These are phyloP conservation scores for Typhlomys cinereus DNA, from an alignment of 2,113 vertebrate genomes.

Conservation along the genomic window DNA sequence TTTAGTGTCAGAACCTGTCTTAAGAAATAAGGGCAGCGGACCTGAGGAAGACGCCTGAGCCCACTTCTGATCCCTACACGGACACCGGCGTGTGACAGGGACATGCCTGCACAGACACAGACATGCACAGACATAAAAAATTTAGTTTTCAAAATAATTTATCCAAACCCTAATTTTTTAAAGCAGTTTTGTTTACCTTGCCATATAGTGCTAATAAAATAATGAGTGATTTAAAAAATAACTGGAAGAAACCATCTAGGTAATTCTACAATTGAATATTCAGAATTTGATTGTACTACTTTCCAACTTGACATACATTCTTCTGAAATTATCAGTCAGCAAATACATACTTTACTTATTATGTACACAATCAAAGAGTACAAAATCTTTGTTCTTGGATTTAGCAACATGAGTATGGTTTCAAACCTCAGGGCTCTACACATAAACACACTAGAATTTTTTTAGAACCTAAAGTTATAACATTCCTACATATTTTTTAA, in stretches of 20 bases:
- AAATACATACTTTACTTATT: neutral
- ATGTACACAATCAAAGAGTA: neutral
- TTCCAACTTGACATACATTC: neutral
- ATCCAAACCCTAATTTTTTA: neutral
- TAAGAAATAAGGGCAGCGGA: too few species aligned
- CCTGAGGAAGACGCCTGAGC: too few species aligned
- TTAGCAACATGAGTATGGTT: neutral
- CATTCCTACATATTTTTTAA: neutral
- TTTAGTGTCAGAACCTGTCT: too few species aligned
- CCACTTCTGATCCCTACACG: too few species aligned
- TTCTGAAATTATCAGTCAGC: neutral
- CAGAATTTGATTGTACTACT: neutral
- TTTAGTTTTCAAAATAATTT: slow-evolving; percentile 17
- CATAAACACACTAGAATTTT: slow-evolving; percentile 7
- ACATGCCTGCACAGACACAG: too few species aligned
- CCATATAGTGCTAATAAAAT: neutral
- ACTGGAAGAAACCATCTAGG: neutral
- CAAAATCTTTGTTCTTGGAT: slow-evolving; percentile 26
- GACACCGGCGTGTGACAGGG: too few species aligned
- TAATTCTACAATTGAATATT: slow-evolving; percentile 16
- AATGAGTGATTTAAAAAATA: neutral
- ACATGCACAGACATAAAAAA: too few species aligned
- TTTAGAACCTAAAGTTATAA: neutral
- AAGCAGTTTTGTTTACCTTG: neutral
- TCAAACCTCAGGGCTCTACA: neutral